Evolutionary conservation across 2,113 vertebrate species (phyloP), one percentile per base, ranked within the genome.

Genomic region (Lota lota): DNA sequence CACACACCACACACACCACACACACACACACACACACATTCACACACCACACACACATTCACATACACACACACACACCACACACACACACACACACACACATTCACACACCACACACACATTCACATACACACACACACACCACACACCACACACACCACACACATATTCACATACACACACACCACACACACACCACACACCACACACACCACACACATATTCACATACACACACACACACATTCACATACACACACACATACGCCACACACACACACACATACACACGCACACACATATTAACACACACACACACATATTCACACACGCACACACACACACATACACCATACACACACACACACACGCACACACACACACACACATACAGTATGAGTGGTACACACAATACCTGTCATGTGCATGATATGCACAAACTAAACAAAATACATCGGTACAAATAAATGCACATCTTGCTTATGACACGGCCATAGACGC

Each of bases 141-240:
- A 51, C n/a, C 12, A 51, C 17, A 53, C 40, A 70, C 63, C 50
- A 7, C 74, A 2, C 40, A 64, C 63, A 50, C 63, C 63, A 56
- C 5, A 50, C 5, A 62, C 8, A 56, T 16, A 33, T n/a, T n/a
- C n/a, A n/a, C n/a, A n/a, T n/a, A 53, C 51, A 12, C 50, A 5
- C 50, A 53, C 50, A 53, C n/a, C 51, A 53, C 50, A 53, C 50
- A 53, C 51, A 53, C 50, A 14, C 50, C 50, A 14, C 50, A 53
- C 50, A 14, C 50, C 50, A 2, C 50, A 14, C 50, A 14, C 50
- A 53, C n/a, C 50, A 53, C 50, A 2, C 40, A 50, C 40, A 50
- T 12, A 50, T 12, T 6, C 40, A 50, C 40, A 50, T 12, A 50
- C 40, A 50, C 40, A 50, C 40, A 50, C 40, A 50, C 50, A 51